Conservation (phyloP, 2,888 invertebrate genomes). For the Julus scandinavius region DNA sequence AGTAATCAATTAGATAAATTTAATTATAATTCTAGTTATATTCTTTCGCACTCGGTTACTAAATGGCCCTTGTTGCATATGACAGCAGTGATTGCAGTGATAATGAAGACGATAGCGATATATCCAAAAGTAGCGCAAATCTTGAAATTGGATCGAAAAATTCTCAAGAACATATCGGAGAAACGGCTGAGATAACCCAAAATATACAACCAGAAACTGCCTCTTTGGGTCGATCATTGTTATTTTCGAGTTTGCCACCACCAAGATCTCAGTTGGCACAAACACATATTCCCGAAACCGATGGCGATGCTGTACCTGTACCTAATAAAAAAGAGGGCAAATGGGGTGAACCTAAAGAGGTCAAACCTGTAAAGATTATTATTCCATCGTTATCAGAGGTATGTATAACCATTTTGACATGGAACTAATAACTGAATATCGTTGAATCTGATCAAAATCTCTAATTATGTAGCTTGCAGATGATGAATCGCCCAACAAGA, state of each 20-base stretch:
- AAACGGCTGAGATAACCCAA: neutral
- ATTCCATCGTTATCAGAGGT: slow-evolving; percentile 12
- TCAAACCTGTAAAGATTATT: slow-evolving; percentile 1
- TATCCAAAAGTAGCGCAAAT: neutral
- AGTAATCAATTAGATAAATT: no score
- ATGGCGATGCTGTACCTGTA: neutral
- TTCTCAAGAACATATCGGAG: neutral
- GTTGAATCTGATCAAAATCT: neutral
- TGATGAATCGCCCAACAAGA: neutral
- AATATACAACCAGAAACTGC: neutral
- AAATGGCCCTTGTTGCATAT: slow-evolving; percentile 52
- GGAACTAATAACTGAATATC: neutral
- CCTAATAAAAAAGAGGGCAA: neutral
- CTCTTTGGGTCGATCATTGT: neutral
- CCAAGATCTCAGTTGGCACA: neutral
- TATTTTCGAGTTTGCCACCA: neutral
- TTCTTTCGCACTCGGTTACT: neutral
- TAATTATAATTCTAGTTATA: no score
- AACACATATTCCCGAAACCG: neutral
- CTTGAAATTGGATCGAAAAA: neutral
- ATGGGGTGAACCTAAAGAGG: neutral
- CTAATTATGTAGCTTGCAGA: neutral
- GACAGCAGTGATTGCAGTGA: slow-evolving; percentile 47
- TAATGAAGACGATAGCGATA: neutral
- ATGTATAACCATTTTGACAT: no score